Evolutionary conservation across 2,797 vertebrate species (phyloP).

Genomic region (Phoebastria nigripes): DNA sequence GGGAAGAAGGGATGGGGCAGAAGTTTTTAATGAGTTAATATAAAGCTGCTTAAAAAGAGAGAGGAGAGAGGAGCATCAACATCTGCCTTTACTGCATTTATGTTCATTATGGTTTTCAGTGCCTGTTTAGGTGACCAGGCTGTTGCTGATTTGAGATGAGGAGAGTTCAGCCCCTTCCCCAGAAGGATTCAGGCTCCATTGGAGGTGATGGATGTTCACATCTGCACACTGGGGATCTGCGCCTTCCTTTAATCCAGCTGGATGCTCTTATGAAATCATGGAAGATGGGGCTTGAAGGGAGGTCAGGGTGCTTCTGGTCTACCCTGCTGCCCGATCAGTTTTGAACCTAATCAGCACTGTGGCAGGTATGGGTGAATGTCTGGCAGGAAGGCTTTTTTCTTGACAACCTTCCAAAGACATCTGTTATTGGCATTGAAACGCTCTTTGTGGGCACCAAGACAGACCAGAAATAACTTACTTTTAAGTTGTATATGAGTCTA

Average conservation of each 20-base stretch:
- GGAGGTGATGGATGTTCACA: not conserved
- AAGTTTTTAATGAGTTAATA: not conserved
- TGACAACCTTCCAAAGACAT: not conserved
- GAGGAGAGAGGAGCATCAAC: not conserved
- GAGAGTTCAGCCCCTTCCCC: not conserved
- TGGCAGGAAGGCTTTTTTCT: not conserved
- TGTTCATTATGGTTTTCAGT: not conserved
- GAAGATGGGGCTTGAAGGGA: not conserved
- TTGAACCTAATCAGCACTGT: not conserved
- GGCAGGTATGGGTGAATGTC: not conserved
- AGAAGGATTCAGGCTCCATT: not conserved
- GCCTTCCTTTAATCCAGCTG: not conserved
- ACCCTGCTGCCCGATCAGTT: not conserved
- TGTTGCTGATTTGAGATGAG: not conserved
- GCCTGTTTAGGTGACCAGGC: not conserved
- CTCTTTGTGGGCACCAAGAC: not conserved
- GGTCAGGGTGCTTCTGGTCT: fast-evolving
- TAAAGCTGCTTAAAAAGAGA: not conserved
- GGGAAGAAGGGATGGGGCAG: not conserved
- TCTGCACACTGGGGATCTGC: not conserved
- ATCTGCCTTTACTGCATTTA: not conserved
- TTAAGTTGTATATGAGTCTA: not conserved
- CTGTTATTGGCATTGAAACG: not conserved
- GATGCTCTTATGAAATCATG: not conserved
- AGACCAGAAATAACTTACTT: not conserved